phyloP scores from a whole-genome alignment of 2,797 vertebrate species.

The Pangasius macronema region DNA sequence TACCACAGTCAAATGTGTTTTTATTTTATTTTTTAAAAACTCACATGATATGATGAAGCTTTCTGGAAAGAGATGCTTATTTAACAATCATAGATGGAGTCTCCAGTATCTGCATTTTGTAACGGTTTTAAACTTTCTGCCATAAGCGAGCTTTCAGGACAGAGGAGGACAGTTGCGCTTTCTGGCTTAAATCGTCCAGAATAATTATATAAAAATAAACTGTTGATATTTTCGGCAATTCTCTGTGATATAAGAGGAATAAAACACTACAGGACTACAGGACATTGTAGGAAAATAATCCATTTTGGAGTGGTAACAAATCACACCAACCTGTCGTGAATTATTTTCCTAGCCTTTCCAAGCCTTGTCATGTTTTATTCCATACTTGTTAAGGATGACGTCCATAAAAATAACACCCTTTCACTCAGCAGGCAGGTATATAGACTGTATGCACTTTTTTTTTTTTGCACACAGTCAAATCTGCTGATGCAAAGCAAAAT shows the following conservation, averaged over 20 bases:
- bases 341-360: neutral
- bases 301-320: neutral
- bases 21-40: neutral
- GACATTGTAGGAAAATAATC: neutral
- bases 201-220: too few species aligned
- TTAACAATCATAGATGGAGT: neutral
- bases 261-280: neutral
- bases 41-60: neutral
- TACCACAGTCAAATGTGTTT: neutral
- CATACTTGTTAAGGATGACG: neutral
- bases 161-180: neutral
- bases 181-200: neutral
- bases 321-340: neutral
- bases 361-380: conserved; percentile 10
- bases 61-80: neutral
- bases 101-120: neutral
- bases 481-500: neutral
- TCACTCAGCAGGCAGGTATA: conserved; percentile 13
- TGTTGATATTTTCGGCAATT: neutral
- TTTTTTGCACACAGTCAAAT: conserved; percentile 2
- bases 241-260: neutral
- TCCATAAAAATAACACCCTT: neutral
- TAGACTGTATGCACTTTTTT: neutral
- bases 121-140: neutral
- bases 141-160: neutral